Conservation (phyloP, 2,113 vertebrate species). For the Lynx canadensis region DNA sequence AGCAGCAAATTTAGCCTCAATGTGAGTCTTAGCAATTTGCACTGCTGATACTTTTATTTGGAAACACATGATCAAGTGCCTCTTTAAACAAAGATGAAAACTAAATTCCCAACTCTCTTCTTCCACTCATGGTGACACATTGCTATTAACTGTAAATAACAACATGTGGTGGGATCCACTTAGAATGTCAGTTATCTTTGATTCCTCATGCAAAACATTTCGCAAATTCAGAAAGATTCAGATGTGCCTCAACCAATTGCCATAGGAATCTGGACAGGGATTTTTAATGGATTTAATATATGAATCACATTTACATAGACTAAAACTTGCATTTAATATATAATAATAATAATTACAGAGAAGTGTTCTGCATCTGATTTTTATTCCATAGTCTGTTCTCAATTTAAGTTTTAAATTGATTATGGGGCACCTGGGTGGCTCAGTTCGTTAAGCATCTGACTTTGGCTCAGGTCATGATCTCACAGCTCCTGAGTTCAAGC, state of each 20-base stretch:
- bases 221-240: neutral
- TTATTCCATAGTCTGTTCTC: neutral
- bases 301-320: neutral
- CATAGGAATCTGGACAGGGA: neutral
- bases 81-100: neutral
- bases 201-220: constrained; percentile 8
- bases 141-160: neutral
- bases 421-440: neutral
- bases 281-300: neutral
- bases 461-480: too few species aligned
- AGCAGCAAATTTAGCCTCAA: neutral
- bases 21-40: neutral
- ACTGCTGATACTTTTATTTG: neutral
- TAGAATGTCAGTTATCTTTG: neutral
- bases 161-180: neutral
- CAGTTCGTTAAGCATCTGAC: too few species aligned
- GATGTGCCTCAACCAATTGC: neutral
- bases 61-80: neutral
- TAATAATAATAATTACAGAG: constrained; percentile 7
- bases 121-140: neutral
- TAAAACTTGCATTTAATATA: neutral
- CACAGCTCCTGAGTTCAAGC: too few species aligned
- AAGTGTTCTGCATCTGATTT: neutral
- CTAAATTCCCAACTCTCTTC: neutral
- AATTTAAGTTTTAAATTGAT: neutral